phyloP scores from a whole-genome alignment of 53 echinoderm and acorn worm species.

The Luidia sarsii region DNA sequence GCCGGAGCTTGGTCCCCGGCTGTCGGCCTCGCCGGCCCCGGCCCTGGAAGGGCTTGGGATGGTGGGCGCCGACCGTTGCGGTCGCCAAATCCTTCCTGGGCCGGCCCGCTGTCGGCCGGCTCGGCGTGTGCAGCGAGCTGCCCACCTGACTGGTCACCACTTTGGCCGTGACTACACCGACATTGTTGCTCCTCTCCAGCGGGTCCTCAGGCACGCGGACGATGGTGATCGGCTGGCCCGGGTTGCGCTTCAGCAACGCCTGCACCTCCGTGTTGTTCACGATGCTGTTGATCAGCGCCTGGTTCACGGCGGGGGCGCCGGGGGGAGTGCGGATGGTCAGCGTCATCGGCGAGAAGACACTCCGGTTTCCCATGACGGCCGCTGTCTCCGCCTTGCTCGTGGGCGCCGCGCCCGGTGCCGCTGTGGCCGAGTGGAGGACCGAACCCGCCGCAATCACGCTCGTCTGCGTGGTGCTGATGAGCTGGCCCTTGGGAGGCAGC shows the following conservation, averaged over 20 bases:
- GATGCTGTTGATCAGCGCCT: conserved; percentile 81
- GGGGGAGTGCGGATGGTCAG: conserved; percentile 82
- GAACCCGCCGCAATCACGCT: conserved; percentile 21
- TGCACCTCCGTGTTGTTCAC: conserved; percentile 92
- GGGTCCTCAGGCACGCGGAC: conserved; percentile 87
- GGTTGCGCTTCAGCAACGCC: conserved; percentile 76
- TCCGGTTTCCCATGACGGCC: conserved; percentile 32
- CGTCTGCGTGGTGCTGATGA: not conserved
- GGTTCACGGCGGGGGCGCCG: conserved; percentile 76
- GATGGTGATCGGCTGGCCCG: conserved; percentile 96
- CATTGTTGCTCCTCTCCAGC: conserved; percentile 8
- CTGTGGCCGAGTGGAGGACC: conserved; percentile 22
- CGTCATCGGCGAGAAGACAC: conserved; percentile 49
- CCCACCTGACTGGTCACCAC: conserved; percentile 3
- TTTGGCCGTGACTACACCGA: conserved; percentile 22
- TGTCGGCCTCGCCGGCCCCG: conserved; percentile 2
- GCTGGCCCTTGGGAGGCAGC: not conserved
- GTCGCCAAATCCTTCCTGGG: not conserved
- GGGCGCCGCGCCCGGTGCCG: conserved; percentile 12
- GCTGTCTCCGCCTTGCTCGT: not conserved
- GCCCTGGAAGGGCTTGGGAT: not conserved
- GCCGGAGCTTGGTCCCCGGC: conserved; percentile 25
- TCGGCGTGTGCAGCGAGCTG: not conserved
- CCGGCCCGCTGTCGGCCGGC: conserved; percentile 3
- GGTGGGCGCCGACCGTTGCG: too few species aligned